Evolutionary conservation across 2,113 vertebrate genomes (phyloP).

Genomic region (Vireo altiloquus): DNA sequence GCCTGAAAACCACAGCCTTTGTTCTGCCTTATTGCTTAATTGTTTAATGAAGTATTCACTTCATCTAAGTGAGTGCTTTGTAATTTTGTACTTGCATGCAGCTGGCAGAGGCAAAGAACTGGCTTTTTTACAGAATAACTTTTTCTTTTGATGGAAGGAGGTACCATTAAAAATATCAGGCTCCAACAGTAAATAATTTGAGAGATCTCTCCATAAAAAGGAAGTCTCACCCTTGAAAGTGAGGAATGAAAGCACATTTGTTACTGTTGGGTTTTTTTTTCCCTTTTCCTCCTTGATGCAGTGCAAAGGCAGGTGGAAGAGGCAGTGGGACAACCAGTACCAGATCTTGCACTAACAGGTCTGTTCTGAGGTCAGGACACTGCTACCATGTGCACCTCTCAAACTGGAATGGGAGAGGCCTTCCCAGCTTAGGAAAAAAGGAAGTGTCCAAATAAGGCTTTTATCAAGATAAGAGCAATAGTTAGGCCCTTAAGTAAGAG

Average conservation of each 20-base stretch:
- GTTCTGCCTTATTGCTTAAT: constrained; percentile 65
- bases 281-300: not conserved
- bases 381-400: not conserved
- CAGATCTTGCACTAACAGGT: not conserved
- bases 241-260: not conserved
- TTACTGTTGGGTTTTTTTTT: not conserved
- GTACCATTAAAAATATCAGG: not conserved
- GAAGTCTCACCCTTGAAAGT: not conserved
- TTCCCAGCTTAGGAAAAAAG: not conserved
- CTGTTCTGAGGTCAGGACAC: not conserved
- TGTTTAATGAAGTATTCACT: constrained; percentile 67
- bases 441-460: not conserved
- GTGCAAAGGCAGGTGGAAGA: not conserved
- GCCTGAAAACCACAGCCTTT: constrained; percentile 57
- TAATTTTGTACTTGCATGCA: constrained; percentile 31
- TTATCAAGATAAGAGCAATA: not conserved
- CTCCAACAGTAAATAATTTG: not conserved
- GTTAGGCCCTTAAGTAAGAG: not conserved
- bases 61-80: constrained; percentile 60
- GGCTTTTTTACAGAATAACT: constrained; percentile 40
- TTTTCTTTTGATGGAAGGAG: constrained; percentile 26
- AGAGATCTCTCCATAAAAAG: not conserved
- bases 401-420: not conserved
- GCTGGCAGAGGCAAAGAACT: constrained; percentile 36
- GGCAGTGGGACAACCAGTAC: not conserved